These are phyloP conservation scores for Phoronis australis DNA, from an alignment of 2,888 invertebrate species.

Conservation along the genomic window DNA sequence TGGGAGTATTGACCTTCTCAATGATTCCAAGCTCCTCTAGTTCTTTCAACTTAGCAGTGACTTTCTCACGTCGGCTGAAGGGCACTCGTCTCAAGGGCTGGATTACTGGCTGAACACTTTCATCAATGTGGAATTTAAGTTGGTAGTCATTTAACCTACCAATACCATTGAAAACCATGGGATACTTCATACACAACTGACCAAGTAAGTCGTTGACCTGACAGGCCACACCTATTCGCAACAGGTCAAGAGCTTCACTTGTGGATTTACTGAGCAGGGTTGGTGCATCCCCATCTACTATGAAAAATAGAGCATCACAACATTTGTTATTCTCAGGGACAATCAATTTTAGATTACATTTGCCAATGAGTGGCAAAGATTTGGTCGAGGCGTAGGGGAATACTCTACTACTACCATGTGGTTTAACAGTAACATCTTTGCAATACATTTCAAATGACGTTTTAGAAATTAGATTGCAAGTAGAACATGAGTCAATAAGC, in stretches of 20 bases:
- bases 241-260: not conserved
- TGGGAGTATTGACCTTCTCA: conserved; percentile 6
- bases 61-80: conserved; percentile 7
- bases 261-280: not conserved
- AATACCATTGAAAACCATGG: conserved; percentile 10
- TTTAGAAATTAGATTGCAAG: no score
- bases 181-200: no score
- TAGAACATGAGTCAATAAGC: no score
- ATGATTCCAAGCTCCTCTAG: conserved; percentile 7
- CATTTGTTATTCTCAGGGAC: no score
- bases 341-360: no score
- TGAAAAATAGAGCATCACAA: not conserved
- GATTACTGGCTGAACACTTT: conserved; percentile 10
- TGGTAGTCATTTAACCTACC: conserved; percentile 12
- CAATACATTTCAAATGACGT: no score
- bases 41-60: conserved; percentile 8
- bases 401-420: no score
- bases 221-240: no score
- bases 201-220: no score
- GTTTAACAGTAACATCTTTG: no score
- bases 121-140: conserved; percentile 6
- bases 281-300: not conserved
- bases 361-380: no score
- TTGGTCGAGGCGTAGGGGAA: no score
- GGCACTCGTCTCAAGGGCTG: conserved; percentile 10